phyloP scores from a whole-genome alignment of 2,113 vertebrate genomes.

The Crotophaga sulcirostris region DNA sequence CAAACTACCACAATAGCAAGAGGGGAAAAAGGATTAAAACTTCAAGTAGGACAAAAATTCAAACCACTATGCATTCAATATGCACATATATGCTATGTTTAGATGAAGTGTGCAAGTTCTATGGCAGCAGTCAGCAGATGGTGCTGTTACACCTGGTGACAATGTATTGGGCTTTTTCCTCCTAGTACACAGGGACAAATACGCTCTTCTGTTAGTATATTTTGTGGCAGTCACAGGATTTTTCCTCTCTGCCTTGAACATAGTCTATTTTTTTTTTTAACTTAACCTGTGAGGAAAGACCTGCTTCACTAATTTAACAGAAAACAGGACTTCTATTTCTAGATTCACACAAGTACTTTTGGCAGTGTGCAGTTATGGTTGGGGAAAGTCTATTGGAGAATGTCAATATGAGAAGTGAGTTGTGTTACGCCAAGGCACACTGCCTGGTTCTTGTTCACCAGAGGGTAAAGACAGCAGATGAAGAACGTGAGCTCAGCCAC shows the following conservation, averaged over 20 bases:
- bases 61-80: background rate
- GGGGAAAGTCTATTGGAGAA: background rate
- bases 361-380: background rate
- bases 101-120: background rate
- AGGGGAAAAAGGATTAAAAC: background rate
- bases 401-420: fast-evolving
- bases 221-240: background rate
- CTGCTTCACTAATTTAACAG: background rate
- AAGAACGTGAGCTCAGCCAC: background rate
- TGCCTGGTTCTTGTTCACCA: background rate
- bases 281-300: background rate
- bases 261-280: background rate
- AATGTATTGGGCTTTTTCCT: background rate
- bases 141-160: background rate
- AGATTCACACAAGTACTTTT: background rate
- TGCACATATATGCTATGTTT: background rate
- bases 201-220: background rate
- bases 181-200: background rate
- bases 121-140: background rate
- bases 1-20: background rate
- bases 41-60: background rate
- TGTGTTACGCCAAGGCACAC: background rate
- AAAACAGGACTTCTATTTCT: background rate
- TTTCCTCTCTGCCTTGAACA: background rate
- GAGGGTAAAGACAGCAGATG: background rate